A percentile compares a stretch with the other conserved stretches of the same genome.
Evolutionary conservation across 2,888 invertebrate genomes (phyloP).

Genomic region (Spodoptera littoralis): DNA sequence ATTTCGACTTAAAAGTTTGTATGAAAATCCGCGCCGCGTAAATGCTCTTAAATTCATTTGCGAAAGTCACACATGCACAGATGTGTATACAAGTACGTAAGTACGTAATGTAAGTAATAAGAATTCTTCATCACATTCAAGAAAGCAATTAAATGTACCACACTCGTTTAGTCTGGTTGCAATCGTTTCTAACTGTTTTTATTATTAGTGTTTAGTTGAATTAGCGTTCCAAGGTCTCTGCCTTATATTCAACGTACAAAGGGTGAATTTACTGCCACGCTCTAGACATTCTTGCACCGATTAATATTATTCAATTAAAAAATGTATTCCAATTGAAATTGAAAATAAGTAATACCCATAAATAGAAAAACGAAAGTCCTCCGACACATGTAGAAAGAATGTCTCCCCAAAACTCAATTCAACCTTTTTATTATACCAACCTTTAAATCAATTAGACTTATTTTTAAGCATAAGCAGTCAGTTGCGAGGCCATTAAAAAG

Average conservation of each 20-base stretch:
- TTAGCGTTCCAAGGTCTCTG: neutral
- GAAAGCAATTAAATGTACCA: conserved; percentile 47
- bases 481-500: conserved; percentile 23
- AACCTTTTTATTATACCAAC: no score
- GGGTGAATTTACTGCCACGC: no score
- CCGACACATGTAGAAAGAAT: no score
- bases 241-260: neutral
- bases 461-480: neutral
- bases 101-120: conserved; percentile 29
- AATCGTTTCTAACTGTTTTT: neutral
- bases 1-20: no score
- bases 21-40: no score
- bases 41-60: conserved; percentile 42
- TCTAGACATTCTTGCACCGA: no score
- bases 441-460: neutral
- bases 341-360: no score
- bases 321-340: no score
- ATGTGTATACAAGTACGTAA: neutral
- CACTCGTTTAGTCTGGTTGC: conserved; percentile 31
- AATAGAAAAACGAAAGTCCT: neutral
- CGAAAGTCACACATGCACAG: conserved; percentile 34
- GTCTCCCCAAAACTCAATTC: no score
- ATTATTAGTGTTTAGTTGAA: neutral
- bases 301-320: no score
- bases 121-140: conserved; percentile 48